These are phyloP conservation scores for Harpagoxenus sublaevis DNA, from an alignment of 2,888 invertebrate genomes.

Conservation along the genomic window DNA sequence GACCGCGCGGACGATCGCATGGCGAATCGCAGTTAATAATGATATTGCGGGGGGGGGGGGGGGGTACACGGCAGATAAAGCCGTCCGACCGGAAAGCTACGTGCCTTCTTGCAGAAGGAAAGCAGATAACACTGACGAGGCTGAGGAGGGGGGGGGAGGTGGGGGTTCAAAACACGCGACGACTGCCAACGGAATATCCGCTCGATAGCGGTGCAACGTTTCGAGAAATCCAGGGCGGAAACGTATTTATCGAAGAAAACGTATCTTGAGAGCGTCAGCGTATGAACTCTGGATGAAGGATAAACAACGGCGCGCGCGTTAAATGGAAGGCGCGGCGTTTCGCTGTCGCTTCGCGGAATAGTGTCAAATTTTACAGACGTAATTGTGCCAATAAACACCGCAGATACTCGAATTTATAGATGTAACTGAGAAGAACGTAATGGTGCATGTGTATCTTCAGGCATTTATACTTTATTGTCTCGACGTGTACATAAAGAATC, in stretches of 20 bases:
- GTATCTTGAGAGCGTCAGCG: constrained; percentile 36
- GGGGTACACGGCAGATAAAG: constrained; percentile 75
- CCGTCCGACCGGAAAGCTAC: constrained; percentile 75
- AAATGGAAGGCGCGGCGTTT: constrained; percentile 5
- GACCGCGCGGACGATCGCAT: constrained; percentile 37
- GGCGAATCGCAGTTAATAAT: constrained; percentile 77
- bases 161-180: constrained; percentile 59
- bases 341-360: constrained; percentile 13
- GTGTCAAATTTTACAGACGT: constrained; percentile 12
- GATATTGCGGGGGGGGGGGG: constrained; percentile 45
- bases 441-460: not conserved
- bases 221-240: constrained; percentile 50
- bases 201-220: constrained; percentile 52
- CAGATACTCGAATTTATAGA: not conserved
- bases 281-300: constrained; percentile 21
- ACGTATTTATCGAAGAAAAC: constrained; percentile 52
- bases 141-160: not conserved
- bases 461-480: not conserved
- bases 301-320: constrained; percentile 45
- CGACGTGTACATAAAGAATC: no score
- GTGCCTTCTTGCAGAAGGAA: constrained; percentile 79
- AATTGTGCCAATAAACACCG: constrained; percentile 16
- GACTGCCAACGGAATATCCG: constrained; percentile 51
- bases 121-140: constrained; percentile 74
- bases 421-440: not conserved